A percentile compares a stretch with the other conserved stretches of the same genome.
These are phyloP conservation scores for Alloplasta piceator DNA, from an alignment of 2,888 invertebrate species.

Conservation along the genomic window DNA sequence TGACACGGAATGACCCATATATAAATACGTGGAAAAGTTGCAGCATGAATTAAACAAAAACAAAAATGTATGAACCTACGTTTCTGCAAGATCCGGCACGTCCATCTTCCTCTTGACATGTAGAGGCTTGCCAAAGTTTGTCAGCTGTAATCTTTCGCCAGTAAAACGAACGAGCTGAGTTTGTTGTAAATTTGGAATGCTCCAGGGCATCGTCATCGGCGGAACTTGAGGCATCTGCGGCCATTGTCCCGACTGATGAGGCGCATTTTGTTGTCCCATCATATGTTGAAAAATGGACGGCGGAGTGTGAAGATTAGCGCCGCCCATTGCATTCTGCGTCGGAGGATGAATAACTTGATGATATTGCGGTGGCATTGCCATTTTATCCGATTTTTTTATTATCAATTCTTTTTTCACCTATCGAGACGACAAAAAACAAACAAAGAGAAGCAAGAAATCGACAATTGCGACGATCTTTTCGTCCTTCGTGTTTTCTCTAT, in stretches of 20 bases:
- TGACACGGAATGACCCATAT: too few species aligned
- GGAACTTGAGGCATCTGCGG: slow-evolving; percentile 77
- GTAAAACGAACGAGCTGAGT: slow-evolving; percentile 78
- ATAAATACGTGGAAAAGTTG: too few species aligned
- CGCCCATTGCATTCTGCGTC: slow-evolving; percentile 77
- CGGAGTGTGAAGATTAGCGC: slow-evolving; percentile 78
- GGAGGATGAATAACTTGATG: slow-evolving; percentile 64
- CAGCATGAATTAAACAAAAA: background rate
- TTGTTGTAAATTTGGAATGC: slow-evolving; percentile 74
- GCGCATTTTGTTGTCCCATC: slow-evolving; percentile 76
- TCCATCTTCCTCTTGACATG: slow-evolving; percentile 79
- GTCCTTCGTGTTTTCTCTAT: too few species aligned
- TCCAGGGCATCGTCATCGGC: slow-evolving; percentile 80
- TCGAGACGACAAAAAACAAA: too few species aligned
- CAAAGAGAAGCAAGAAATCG: too few species aligned
- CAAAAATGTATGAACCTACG: slow-evolving; percentile 67
- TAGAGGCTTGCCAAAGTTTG: slow-evolving; percentile 59
- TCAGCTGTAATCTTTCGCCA: slow-evolving; percentile 71
- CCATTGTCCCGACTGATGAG: slow-evolving; percentile 73
- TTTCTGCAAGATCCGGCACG: slow-evolving; percentile 71
- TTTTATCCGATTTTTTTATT: slow-evolving; percentile 33
- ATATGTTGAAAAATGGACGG: slow-evolving; percentile 81
- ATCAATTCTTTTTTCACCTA: background rate
- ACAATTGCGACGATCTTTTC: too few species aligned
- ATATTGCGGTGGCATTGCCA: slow-evolving; percentile 69